phyloP scores from a whole-genome alignment of 2,888 invertebrate genomes.

The Zele albiditarsus region DNA sequence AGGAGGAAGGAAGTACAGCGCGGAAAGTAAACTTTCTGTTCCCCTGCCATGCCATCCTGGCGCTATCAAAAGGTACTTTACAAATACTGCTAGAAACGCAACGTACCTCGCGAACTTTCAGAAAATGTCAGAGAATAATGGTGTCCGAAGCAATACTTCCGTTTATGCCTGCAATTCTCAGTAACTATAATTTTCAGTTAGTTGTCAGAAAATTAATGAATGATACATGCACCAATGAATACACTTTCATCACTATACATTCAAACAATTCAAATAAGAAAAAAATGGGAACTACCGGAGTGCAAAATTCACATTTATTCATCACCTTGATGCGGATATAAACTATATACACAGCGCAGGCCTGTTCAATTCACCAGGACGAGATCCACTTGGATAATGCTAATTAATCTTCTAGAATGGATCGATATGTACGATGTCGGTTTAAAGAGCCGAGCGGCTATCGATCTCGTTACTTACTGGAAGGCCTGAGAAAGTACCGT shows the following conservation, averaged over 20 bases:
- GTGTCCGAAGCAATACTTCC: slow-evolving; percentile 20
- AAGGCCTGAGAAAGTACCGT: slow-evolving; percentile 21
- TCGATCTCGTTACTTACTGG: slow-evolving; percentile 34
- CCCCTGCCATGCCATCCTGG: slow-evolving; percentile 54
- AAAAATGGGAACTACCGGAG: neutral
- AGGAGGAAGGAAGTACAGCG: neutral
- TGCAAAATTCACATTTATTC: neutral
- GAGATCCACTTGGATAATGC: slow-evolving; percentile 34
- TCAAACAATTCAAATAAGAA: too few species aligned
- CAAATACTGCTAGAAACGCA: slow-evolving; percentile 55
- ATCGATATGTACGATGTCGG: slow-evolving; percentile 21
- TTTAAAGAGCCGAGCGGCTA: slow-evolving; percentile 22
- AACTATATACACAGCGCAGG: neutral
- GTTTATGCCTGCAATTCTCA: slow-evolving; percentile 3
- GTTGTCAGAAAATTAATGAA: neutral
- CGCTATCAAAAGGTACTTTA: slow-evolving; percentile 65
- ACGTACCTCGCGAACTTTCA: slow-evolving; percentile 31
- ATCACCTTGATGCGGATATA: neutral
- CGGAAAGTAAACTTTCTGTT: slow-evolving; percentile 51
- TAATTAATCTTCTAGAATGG: slow-evolving; percentile 33
- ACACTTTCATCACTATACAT: neutral
- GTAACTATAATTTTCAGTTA: neutral
- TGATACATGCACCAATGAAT: neutral
- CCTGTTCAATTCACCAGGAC: neutral
- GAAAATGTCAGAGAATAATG: slow-evolving; percentile 35